Evolutionary conservation across 1,140 invertebrate species (phyloP).

Genomic region (Venustaconcha ellipsiformis): DNA sequence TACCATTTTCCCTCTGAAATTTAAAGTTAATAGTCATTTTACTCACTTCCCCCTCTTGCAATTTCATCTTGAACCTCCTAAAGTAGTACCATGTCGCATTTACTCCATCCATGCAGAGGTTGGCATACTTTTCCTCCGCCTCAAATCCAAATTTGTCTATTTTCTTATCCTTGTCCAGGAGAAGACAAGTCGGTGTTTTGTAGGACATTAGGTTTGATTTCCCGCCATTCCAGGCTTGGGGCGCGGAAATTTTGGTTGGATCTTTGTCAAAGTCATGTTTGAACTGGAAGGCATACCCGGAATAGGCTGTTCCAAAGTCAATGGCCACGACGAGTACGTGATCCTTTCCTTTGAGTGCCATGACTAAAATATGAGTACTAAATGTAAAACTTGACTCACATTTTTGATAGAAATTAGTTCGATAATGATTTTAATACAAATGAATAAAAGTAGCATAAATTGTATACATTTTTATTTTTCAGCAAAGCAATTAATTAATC

Average conservation of each 20-base stretch:
- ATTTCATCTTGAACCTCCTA: slow-evolving; percentile 16
- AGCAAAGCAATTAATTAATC: too few relatives aligned
- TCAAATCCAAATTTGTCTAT: slow-evolving; percentile 17
- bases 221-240: slow-evolving; percentile 16
- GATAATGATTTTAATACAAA: too few relatives aligned
- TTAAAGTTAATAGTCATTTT: too few relatives aligned
- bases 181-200: slow-evolving; percentile 22
- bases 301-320: slow-evolving; percentile 18
- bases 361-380: too few relatives aligned
- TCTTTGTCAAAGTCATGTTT: slow-evolving; percentile 18
- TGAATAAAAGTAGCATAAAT: too few relatives aligned
- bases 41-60: slow-evolving; percentile 11
- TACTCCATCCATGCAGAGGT: slow-evolving; percentile 9
- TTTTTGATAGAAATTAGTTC: too few relatives aligned
- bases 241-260: slow-evolving; percentile 17
- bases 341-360: neutral
- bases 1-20: too few relatives aligned
- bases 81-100: slow-evolving; percentile 13
- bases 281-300: slow-evolving; percentile 15
- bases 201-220: slow-evolving; percentile 20
- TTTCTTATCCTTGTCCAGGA: slow-evolving; percentile 7
- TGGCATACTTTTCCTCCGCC: slow-evolving; percentile 19
- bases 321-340: slow-evolving; percentile 13
- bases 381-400: too few relatives aligned
- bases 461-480: too few relatives aligned